Evolutionary conservation across 2,888 invertebrate genomes (phyloP).

Genomic region (Tiliacea citrago): DNA sequence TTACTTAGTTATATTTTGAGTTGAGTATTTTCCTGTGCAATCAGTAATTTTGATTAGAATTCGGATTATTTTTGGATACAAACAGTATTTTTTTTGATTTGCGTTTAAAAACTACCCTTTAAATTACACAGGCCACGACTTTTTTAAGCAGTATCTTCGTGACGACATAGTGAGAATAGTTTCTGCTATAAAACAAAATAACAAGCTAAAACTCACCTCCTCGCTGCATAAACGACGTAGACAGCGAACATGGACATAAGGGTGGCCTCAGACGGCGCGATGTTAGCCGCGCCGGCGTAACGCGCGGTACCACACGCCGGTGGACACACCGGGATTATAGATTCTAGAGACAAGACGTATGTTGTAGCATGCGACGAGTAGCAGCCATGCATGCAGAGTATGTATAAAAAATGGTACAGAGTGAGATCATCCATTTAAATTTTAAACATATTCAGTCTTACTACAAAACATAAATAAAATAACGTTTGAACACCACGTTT

Average conservation of each 20-base stretch:
- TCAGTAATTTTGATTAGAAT: no score
- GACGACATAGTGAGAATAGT: neutral
- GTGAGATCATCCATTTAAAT: neutral
- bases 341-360: constrained; percentile 90
- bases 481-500: no score
- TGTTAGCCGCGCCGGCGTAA: constrained; percentile 90
- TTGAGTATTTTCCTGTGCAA: no score
- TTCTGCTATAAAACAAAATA: neutral
- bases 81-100: no score
- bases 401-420: neutral
- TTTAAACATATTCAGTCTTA: neutral
- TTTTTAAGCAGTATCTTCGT: no score
- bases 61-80: no score
- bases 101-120: no score
- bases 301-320: constrained; percentile 96
- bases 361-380: constrained; percentile 36
- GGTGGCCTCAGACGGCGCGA: constrained; percentile 71
- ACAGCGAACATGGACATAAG: constrained; percentile 67
- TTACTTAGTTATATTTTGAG: no score
- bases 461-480: no score
- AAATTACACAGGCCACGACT: no score
- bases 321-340: constrained; percentile 97
- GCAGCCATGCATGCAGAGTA: constrained; percentile 30
- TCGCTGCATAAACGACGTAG: constrained; percentile 68
- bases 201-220: constrained; percentile 74